Base-by-base conservation (phyloP, 2,797 vertebrate genomes). In the Centroberyx gerrardi region DNA sequence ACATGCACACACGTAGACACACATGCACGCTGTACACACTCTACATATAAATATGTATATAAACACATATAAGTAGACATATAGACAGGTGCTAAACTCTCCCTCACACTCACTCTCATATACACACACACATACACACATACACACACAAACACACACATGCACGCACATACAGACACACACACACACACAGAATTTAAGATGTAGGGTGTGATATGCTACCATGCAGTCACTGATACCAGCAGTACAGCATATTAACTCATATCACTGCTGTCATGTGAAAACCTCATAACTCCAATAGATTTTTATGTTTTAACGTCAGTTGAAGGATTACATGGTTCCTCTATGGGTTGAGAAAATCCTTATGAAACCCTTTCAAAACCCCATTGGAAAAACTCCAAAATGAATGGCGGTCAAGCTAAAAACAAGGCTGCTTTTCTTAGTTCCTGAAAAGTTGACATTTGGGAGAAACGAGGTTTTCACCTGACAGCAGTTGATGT, bases 71-170 rank as follows among this genome's bases (percentile, higher is more conserved):
- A 22, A 22, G 22, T 22, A 22, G 22, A 22, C 22, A 22, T 22
- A 1, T 22, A 22, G 22, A 22, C 22, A 22, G 22, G 22, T 22
- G 22, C 22, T 61, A 2, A 56, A 66, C 28, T 67, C 44, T 61
- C 9, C 15, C 27, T 75, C 55, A 52, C 48, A 65, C 33, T 71
- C 62, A 61, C 28, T 36, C 54, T 13, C 31, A 63, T 28, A 62
- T 31, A 53, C 12, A 28, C 29, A 6, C 13, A 14, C 1, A 52
- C 31, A 40, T 4, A 52, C 28, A 42, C 64, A 27, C 40, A 63
- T 31, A 68, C 44, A 59, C 8, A 13, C 64, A 27, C 40, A 63
- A n/a, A 28, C 29, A 6, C 13, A 14, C 1, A 52, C 31, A 40
- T 4, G 36, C 8, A 28, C 61, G 38, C 42, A 48, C 8, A 55